Evolutionary conservation across 2,888 invertebrate genomes (phyloP), one percentile per base, ranked within the genome.

Genomic region (Muschampia plurimacula): DNA sequence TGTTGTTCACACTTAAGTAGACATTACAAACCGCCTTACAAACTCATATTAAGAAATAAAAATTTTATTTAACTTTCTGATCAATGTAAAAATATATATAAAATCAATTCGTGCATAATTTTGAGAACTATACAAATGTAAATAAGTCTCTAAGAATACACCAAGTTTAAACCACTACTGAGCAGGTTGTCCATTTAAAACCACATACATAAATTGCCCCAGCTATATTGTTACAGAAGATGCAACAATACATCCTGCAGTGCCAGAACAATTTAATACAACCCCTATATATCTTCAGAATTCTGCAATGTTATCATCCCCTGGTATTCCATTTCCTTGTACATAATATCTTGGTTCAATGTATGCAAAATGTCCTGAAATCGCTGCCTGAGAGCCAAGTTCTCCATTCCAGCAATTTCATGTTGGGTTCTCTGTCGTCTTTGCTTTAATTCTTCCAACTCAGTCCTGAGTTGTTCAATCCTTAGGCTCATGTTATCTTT

Each of bases 341-440:
- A 97, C 79, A 96, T 95, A 78, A 98, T 97, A 83, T 98, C 97
- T 81, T 97, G 96, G 76, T 97, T 95, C 12, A 98, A 89, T 80
- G 96, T 96, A 77, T 98, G 97, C 39, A 98, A 90, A 68, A 96
- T 97, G 77, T 97, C 97, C 84, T 97, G 96, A 87, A 99, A 97
- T 69, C 98, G 94, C 87, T 98, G 97, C 65, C 97, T 94, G 13
- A 98, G 88, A 12, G 97, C 97, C 76, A 96, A 93, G 87, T 98
- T 98, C 84, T 98, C 98, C 85, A 98, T 97, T 63, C 96, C 97
- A 32, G 97, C 96, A 75, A 98, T 96, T 89, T 98, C 97, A 77
- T 96, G 95, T 81, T 98, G 97, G 77, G 98, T 98, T 80, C 97
- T 96, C 71, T 96, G 95, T 74, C 97, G 95, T 67, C 97, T 95